These are phyloP conservation scores for Gryllus longicercus DNA, from an alignment of 2,888 invertebrate genomes.

Conservation along the genomic window DNA sequence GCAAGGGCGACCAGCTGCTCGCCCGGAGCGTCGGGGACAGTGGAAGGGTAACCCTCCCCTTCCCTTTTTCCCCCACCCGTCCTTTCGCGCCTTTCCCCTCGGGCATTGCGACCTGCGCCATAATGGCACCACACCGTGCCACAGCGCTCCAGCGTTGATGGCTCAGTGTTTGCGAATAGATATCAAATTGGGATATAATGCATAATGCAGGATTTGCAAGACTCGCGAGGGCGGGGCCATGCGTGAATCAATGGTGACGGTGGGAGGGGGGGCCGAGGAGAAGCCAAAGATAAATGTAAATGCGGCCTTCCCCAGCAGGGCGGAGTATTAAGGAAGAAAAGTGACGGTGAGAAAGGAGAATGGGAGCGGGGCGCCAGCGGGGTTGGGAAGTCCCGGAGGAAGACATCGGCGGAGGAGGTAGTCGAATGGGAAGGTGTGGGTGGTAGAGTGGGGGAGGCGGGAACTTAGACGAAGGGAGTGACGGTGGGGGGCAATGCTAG, in stretches of 20 bases:
- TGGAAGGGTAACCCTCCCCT: too few relatives aligned
- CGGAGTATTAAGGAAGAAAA: conserved; percentile 17
- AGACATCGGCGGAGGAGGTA: not conserved
- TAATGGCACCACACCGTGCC: not conserved
- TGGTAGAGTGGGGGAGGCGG: too few relatives aligned
- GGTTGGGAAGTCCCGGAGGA: not conserved
- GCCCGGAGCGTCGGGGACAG: too few relatives aligned
- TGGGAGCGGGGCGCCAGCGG: not conserved
- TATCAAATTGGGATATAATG: conserved; percentile 17
- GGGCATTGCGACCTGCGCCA: too few relatives aligned
- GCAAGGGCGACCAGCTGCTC: too few relatives aligned
- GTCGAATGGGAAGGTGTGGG: too few relatives aligned
- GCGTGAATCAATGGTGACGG: not conserved
- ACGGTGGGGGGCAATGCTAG: too few relatives aligned
- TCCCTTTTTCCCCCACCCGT: too few relatives aligned
- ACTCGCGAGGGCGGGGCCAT: not conserved
- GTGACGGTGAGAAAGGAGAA: not conserved
- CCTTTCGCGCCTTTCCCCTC: too few relatives aligned
- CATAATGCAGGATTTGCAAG: conserved; percentile 3
- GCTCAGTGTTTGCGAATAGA: not conserved
- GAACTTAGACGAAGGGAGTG: too few relatives aligned
- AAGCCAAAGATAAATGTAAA: not conserved
- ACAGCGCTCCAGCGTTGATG: not conserved
- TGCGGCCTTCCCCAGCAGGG: not conserved
- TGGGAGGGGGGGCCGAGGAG: not conserved